Conservation (phyloP, 1,140 invertebrate genomes). For the Colletes latitarsis region DNA sequence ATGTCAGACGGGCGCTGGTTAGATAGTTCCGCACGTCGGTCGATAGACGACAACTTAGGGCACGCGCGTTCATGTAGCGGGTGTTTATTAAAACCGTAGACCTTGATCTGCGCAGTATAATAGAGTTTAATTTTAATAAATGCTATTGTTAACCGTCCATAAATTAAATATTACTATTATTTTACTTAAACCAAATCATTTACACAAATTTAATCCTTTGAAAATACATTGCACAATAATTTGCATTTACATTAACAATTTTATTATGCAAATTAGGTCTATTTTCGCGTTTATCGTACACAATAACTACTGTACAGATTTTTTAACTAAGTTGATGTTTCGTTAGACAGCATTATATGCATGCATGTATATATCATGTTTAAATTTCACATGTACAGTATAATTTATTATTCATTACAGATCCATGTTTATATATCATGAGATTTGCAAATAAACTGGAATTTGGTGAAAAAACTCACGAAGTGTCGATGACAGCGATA, state of each 20-base stretch:
- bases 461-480: conserved; percentile 95
- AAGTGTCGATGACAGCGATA: conserved; percentile 97
- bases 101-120: conserved; percentile 21
- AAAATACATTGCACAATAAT: too few species aligned
- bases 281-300: too few species aligned
- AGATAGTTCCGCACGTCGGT: conserved; percentile 60
- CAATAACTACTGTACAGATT: too few species aligned
- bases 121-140: too few species aligned
- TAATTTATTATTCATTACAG: conserved; percentile 78
- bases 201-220: too few species aligned
- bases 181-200: too few species aligned
- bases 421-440: conserved; percentile 97
- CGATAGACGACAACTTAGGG: conserved; percentile 65
- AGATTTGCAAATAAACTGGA: conserved; percentile 97
- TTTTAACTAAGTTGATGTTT: too few species aligned
- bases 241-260: not conserved
- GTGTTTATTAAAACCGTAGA: conserved; percentile 16
- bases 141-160: too few species aligned
- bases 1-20: conserved; percentile 70
- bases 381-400: not conserved
- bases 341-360: too few species aligned
- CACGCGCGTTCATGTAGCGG: conserved; percentile 62
- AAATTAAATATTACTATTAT: too few species aligned
- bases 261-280: not conserved
- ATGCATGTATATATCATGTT: not conserved